Conservation (phyloP, 2,797 vertebrate genomes). For the Propithecus perrieri region DNA sequence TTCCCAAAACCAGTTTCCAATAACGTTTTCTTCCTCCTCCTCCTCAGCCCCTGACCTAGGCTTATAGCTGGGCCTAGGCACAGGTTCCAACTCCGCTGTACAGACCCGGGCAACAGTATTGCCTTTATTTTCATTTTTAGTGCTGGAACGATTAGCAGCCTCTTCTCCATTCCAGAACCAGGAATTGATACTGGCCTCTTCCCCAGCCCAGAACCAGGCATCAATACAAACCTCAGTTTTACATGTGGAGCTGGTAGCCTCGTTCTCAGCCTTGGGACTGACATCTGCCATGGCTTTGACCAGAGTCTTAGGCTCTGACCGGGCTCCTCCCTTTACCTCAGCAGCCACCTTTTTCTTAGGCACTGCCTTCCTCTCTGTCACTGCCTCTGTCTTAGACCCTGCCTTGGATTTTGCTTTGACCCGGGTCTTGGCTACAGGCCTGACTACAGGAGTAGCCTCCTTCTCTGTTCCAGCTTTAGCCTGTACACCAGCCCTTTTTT, state of each 20-base stretch:
- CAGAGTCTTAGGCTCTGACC: not conserved
- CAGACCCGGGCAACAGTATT: not conserved
- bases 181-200: conserved; percentile 42
- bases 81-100: conserved; percentile 43
- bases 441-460: not conserved
- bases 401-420: conserved; percentile 50
- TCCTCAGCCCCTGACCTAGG: conserved; percentile 51
- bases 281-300: not conserved
- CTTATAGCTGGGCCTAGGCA: not conserved
- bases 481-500: conserved; percentile 9
- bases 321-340: conserved; percentile 30
- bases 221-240: conserved; percentile 61
- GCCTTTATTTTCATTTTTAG: conserved; percentile 58
- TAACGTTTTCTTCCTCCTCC: conserved; percentile 71
- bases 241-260: not conserved
- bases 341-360: conserved; percentile 35
- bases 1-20: conserved; percentile 79
- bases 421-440: conserved; percentile 1
- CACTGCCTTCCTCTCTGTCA: not conserved
- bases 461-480: conserved; percentile 40
- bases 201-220: conserved; percentile 48
- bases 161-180: conserved; percentile 55
- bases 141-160: not conserved
- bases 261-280: not conserved
- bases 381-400: not conserved